Percentiles rank a stretch among this genome's conserved stretches.
phyloP scores from a whole-genome alignment of 2,888 invertebrate genomes.

The Phortica magna region DNA sequence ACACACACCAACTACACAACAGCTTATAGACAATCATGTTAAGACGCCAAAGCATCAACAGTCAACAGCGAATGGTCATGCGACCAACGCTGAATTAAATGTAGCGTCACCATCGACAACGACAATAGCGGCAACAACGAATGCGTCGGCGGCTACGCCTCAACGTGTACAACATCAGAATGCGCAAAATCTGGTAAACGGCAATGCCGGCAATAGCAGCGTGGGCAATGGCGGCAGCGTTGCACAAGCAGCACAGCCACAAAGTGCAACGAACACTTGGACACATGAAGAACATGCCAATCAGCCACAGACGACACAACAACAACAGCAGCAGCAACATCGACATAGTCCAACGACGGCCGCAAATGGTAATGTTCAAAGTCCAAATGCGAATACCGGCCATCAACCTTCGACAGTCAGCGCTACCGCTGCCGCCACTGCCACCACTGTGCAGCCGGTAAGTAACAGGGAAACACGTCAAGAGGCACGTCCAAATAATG shows the following conservation, averaged over 20 bases:
- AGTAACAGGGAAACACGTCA: constrained; percentile 46
- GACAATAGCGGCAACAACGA: constrained; percentile 52
- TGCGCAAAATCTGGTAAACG: constrained; percentile 69
- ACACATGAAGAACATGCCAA: constrained; percentile 41
- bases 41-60: constrained; percentile 70
- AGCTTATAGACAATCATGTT: constrained; percentile 61
- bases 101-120: constrained; percentile 31
- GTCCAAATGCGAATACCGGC: constrained; percentile 63
- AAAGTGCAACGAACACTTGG: constrained; percentile 61
- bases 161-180: constrained; percentile 56
- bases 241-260: constrained; percentile 65
- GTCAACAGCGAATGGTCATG: constrained; percentile 50
- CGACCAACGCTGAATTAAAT: constrained; percentile 45
- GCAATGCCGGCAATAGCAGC: constrained; percentile 55
- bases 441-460: background rate
- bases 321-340: constrained; percentile 30
- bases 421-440: constrained; percentile 41
- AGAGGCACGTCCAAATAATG: constrained; percentile 37
- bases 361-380: constrained; percentile 58
- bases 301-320: constrained; percentile 47
- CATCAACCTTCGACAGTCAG: constrained; percentile 44
- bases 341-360: constrained; percentile 19
- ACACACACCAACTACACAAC: constrained; percentile 51
- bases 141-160: constrained; percentile 55
- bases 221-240: constrained; percentile 1